Percentiles rank a stretch among this genome's conserved stretches.
Conservation (phyloP, 2,888 invertebrate species). For the Eupithecia tripunctaria region DNA sequence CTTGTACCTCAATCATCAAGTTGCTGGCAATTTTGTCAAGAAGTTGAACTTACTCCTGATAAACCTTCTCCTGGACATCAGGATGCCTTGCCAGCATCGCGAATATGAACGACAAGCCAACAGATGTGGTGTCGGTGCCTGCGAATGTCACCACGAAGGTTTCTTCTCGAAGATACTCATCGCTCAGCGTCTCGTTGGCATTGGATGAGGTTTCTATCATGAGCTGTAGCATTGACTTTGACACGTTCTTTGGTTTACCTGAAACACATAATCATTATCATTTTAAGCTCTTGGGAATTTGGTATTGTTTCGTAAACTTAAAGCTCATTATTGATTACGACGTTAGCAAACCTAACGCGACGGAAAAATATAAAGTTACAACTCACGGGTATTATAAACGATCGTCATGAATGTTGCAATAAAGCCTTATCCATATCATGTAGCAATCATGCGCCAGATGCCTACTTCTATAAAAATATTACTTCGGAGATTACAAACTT, state of each 20-base stretch:
- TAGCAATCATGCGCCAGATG: neutral
- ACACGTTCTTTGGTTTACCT: neutral
- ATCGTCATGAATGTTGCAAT: neutral
- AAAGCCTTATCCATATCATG: neutral
- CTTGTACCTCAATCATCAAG: no score
- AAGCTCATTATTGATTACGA: neutral
- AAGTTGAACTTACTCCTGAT: slow-evolving; percentile 60
- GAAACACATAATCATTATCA: neutral
- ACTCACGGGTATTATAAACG: neutral
- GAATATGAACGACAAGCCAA: slow-evolving; percentile 67
- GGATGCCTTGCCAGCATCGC: slow-evolving; percentile 70
- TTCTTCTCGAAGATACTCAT: slow-evolving; percentile 79
- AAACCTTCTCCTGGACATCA: slow-evolving; percentile 67
- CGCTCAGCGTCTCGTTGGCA: slow-evolving; percentile 18
- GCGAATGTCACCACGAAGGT: slow-evolving; percentile 82
- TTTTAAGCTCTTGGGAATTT: neutral
- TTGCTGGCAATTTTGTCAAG: no score
- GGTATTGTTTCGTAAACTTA: neutral
- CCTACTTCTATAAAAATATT: neutral
- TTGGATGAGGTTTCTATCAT: slow-evolving; percentile 19
- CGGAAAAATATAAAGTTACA: neutral
- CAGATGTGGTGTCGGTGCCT: slow-evolving; percentile 77
- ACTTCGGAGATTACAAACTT: neutral
- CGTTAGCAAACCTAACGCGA: no score
- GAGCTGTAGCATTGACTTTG: slow-evolving; percentile 25